Evolutionary conservation across 2,797 vertebrate species (phyloP), one percentile per base, ranked within the genome.

Genomic region (Phrynocephalus guinanensis): DNA sequence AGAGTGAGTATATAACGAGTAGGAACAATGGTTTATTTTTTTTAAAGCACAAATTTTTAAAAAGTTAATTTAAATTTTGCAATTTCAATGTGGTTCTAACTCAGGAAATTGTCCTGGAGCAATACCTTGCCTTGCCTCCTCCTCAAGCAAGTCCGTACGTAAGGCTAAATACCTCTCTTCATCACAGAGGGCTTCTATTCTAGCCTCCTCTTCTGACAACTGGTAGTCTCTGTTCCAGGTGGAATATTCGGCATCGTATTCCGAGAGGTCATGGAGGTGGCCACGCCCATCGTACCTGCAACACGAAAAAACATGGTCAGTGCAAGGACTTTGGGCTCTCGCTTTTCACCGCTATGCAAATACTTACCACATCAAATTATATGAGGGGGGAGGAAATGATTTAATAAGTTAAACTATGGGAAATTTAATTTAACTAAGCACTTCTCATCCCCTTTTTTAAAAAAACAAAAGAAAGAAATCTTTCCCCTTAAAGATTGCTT

Each of bases 91-190:
- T 89, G 83, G 38, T 95, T 94, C 90, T 94, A 92, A 93, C 95
- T 93, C 86, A 95, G 92, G 92, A 96, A 96, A 93, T 96, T 93
- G 95, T 93, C 95, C 96, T 96, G 91, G 92, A 97, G 93, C 90
- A 97, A 95, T 96, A 99, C 99, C 99, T 98, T 99, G 99, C 96
- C 99, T 97, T 77, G 99, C 99, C 96, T 99, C 99, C 95, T 99
- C 99, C 96, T 99, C 98, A 95, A 99, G 97, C 95, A 99, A 98
- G 97, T 99, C 98, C 89, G 98, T 98, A 98, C 98, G 98, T 96
- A 99, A 97, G 96, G 99, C 99, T 98, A 99, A 98, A 97, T 99
- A 99, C 96, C 99, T 97, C 98, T 99, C 99, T 95, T 99, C 99
- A 96, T 99, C 99, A 93, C 99, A 99, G 95, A 99, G 97, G 79